phyloP scores from a whole-genome alignment of 2,797 vertebrate species.

The Onychomys arenicola region DNA sequence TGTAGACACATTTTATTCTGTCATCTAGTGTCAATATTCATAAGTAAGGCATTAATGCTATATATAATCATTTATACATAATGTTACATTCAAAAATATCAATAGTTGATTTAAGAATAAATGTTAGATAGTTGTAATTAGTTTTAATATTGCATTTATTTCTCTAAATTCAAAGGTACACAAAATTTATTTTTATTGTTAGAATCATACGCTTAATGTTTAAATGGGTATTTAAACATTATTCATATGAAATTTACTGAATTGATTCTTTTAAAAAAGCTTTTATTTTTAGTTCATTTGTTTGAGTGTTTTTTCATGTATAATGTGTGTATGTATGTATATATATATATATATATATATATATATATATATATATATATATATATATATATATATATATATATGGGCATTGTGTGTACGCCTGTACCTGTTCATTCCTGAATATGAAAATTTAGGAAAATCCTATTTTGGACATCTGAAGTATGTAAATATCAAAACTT shows the following conservation, averaged over 20 bases:
- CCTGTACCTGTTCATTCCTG: not conserved
- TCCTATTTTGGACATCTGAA: not conserved
- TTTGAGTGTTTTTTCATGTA: not conserved
- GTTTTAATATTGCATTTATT: not conserved
- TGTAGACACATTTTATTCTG: not conserved
- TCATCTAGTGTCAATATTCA: not conserved
- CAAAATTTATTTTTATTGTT: not conserved
- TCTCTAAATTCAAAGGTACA: not conserved
- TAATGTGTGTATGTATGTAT: not conserved
- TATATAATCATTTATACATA: not conserved
- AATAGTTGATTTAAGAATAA: not conserved
- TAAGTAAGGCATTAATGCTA: not conserved
- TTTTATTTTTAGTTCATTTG: not conserved
- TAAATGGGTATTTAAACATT: not conserved
- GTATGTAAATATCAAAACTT: not conserved
- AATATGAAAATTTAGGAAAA: not conserved
- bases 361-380: no score
- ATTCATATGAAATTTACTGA: not conserved
- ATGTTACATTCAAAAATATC: not conserved
- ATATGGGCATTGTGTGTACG: accelerated
- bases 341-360: no score
- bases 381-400: no score
- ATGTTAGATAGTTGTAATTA: not conserved
- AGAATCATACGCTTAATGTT: not conserved
- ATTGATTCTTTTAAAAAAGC: not conserved